Base-by-base conservation (phyloP, 2,113 vertebrate species). In the Tachysurus vachellii region DNA sequence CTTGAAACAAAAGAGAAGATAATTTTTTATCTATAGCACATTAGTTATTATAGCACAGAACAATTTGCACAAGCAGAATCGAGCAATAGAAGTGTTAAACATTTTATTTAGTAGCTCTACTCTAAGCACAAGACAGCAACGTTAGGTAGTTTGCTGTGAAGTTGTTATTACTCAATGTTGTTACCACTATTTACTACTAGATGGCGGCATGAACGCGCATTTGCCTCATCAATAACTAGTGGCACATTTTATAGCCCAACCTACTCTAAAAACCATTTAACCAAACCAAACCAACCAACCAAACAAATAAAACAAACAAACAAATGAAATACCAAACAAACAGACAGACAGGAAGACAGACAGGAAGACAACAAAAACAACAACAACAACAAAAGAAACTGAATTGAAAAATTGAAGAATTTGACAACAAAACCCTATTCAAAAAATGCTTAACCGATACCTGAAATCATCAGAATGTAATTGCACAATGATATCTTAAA, bases 1-100 rank as follows among this genome's bases (percentile, higher is more conserved):
- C 95, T 90, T 96, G 36, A 36, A 36, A 36, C 36, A 36, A 1
- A 36, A 16, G 8, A n/a, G 6, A 50, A 8, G 31, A 3, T 5
- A 6, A 36, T 5, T 3, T 1, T n/a, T 53, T 47, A n/a, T n/a
- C n/a, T n/a, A n/a, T n/a, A n/a, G n/a, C n/a, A n/a, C n/a, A n/a
- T n/a, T n/a, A n/a, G 28, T 79, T 56, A 56, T 28, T 28, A 53
- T n/a, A 76, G 23, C 12, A 75, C 21, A 50, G 44, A 50, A 1
- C 17, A 75, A 5, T 26, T 75, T 44, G 56, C 76, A 54, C 3
- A 4, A 31, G 53, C 53, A 80, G 53, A 17, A 28, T 54, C 16
- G 14, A 31, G 76, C 16, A 17, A 53, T 19, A 21, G 19, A 54
- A 80, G 26, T 0, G 9, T 19, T 10, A 9, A 56, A 77, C 53